phyloP scores from a whole-genome alignment of 2,113 vertebrate genomes.

The Lamprotornis superbus region DNA sequence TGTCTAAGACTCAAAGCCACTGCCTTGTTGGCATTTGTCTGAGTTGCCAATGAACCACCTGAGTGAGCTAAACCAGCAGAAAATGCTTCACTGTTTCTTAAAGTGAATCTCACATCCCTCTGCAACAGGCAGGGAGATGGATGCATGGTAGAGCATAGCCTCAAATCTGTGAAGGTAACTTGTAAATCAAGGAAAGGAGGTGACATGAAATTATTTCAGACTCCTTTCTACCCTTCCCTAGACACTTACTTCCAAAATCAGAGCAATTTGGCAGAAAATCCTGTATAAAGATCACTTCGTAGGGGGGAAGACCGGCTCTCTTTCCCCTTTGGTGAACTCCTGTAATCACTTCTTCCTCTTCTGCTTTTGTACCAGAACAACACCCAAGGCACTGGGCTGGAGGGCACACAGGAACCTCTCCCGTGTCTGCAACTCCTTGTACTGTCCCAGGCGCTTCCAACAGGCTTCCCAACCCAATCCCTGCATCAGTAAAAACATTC shows the following conservation, averaged over 20 bases:
- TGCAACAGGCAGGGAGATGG: not conserved
- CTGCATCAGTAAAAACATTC: not conserved
- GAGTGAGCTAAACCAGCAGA: not conserved
- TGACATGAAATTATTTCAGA: not conserved
- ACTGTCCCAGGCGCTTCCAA: not conserved
- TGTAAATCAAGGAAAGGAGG: not conserved
- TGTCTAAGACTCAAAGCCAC: not conserved
- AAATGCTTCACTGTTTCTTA: not conserved
- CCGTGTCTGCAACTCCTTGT: accelerated
- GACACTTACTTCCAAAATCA: not conserved
- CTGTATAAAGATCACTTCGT: not conserved
- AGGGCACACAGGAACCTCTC: not conserved
- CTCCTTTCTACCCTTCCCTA: not conserved
- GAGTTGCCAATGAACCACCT: not conserved
- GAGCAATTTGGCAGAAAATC: not conserved
- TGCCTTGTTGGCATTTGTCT: not conserved
- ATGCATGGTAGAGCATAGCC: not conserved
- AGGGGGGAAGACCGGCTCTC: not conserved
- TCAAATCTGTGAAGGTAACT: not conserved
- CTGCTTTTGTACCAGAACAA: not conserved
- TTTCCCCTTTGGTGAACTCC: not conserved
- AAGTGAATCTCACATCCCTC: not conserved
- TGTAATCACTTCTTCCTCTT: not conserved
- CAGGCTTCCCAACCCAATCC: not conserved
- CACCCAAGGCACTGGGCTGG: not conserved